phyloP scores from a whole-genome alignment of 2,888 invertebrate species.

The Operophtera brumata region DNA sequence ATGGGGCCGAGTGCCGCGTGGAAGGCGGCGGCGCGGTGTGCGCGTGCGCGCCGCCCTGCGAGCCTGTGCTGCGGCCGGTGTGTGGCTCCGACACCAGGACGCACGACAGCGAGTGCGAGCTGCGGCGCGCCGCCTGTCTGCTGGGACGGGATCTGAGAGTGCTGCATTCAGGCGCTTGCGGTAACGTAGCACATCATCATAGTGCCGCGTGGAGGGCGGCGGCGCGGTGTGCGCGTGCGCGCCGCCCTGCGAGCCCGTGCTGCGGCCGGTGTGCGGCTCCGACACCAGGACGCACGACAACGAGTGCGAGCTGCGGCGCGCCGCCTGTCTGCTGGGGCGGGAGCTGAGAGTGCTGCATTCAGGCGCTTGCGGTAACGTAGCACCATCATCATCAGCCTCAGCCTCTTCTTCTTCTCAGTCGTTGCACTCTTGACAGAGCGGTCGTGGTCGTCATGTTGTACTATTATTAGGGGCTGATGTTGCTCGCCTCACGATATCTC shows the following conservation, averaged over 20 bases:
- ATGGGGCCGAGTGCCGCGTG: conserved; percentile 91
- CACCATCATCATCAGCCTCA: too few relatives aligned
- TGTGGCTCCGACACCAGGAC: conserved; percentile 93
- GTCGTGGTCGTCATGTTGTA: too few relatives aligned
- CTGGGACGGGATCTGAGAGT: conserved; percentile 72
- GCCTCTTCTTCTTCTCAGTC: too few relatives aligned
- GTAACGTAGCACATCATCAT: conserved; percentile 38
- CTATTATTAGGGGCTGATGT: too few relatives aligned
- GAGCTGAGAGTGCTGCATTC: conserved; percentile 71
- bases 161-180: conserved; percentile 74
- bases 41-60: conserved; percentile 90
- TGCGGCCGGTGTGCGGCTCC: conserved; percentile 91
- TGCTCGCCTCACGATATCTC: too few relatives aligned
- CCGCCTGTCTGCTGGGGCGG: conserved; percentile 83
- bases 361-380: conserved; percentile 68
- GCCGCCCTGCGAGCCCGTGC: conserved; percentile 87
- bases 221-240: conserved; percentile 94
- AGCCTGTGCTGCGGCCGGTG: conserved; percentile 89
- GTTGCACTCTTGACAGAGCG: too few relatives aligned
- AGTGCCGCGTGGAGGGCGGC: conserved; percentile 88
- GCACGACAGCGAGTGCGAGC: conserved; percentile 91
- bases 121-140: conserved; percentile 86
- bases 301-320: conserved; percentile 88
- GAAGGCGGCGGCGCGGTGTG: conserved; percentile 89
- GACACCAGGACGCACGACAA: conserved; percentile 92